These are phyloP conservation scores for Salarias fasciatus DNA, from an alignment of 2,797 vertebrate species.

Conservation along the genomic window DNA sequence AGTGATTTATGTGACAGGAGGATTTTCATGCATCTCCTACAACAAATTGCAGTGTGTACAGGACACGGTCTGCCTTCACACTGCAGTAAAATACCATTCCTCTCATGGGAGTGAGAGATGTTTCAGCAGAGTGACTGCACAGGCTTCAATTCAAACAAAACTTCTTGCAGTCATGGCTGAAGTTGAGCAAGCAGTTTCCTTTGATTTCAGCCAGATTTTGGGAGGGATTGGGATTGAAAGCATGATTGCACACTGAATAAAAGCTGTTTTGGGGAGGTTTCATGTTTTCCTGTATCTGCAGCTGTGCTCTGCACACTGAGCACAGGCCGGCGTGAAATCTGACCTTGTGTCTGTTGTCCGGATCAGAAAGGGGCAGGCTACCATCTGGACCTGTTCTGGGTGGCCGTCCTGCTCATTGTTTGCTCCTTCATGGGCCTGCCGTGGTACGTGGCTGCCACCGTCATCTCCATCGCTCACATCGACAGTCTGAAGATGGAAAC, in stretches of 20 bases:
- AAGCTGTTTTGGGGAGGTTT: too few relatives aligned
- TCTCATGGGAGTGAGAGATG: constrained; percentile 61
- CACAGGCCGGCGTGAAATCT: not conserved
- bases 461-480: constrained; percentile 97
- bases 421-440: constrained; percentile 97
- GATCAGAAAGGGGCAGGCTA: constrained; percentile 96
- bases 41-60: constrained; percentile 15
- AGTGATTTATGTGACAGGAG: constrained; percentile 10
- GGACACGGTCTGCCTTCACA: constrained; percentile 43
- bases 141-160: constrained; percentile 16
- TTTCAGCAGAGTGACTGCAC: constrained; percentile 45
- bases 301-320: not conserved
- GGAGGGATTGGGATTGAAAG: too few relatives aligned
- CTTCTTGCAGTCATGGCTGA: constrained; percentile 10
- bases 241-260: too few relatives aligned
- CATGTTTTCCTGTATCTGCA: constrained; percentile 2
- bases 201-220: not conserved
- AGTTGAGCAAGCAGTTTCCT: not conserved
- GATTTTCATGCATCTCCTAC: constrained; percentile 21
- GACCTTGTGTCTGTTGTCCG: constrained; percentile 32
- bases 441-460: constrained; percentile 97
- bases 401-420: constrained; percentile 89
- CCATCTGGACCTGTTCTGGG: constrained; percentile 96
- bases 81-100: constrained; percentile 54
- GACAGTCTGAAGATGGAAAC: constrained; percentile 99